Evolutionary conservation across 2,113 vertebrate species (phyloP).

Genomic region (Perognathus longimembris): DNA sequence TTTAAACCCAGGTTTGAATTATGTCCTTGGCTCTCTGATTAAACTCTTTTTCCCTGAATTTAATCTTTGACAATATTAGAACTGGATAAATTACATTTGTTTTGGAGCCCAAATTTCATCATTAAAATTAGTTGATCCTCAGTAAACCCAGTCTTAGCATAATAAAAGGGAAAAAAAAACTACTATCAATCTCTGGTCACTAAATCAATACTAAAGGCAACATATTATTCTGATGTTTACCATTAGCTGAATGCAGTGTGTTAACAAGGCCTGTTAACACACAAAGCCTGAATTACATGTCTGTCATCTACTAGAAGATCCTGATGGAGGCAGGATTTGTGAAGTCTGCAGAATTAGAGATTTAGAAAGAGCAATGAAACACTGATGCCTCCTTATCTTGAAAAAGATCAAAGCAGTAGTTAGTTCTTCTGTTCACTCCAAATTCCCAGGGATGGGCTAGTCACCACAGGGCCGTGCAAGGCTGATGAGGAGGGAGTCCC

Average conservation of each 20-base stretch:
- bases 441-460: conserved; percentile 33
- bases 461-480: neutral
- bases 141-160: conserved; percentile 46
- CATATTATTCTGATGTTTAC: conserved; percentile 54
- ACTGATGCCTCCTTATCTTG: conserved; percentile 69
- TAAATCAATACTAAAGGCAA: conserved; percentile 65
- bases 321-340: conserved; percentile 58
- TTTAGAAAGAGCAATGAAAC: conserved; percentile 71
- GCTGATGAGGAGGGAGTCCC: neutral
- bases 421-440: conserved; percentile 53
- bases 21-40: conserved; percentile 27
- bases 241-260: conserved; percentile 42
- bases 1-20: conserved; percentile 40
- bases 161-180: conserved; percentile 50
- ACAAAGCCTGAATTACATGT: conserved; percentile 64
- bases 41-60: conserved; percentile 24
- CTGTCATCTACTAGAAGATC: conserved; percentile 68
- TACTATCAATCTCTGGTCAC: conserved; percentile 35
- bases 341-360: conserved; percentile 71
- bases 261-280: conserved; percentile 72
- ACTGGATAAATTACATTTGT: conserved; percentile 31
- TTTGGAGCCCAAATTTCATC: conserved; percentile 65
- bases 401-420: conserved; percentile 74
- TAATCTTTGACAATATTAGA: conserved; percentile 53
- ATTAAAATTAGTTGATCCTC: conserved; percentile 65